A percentile compares a stretch with the other conserved stretches of the same genome.
These are phyloP conservation scores for Entomobrya multifasciata DNA, from an alignment of 2,888 invertebrate species.

Conservation along the genomic window DNA sequence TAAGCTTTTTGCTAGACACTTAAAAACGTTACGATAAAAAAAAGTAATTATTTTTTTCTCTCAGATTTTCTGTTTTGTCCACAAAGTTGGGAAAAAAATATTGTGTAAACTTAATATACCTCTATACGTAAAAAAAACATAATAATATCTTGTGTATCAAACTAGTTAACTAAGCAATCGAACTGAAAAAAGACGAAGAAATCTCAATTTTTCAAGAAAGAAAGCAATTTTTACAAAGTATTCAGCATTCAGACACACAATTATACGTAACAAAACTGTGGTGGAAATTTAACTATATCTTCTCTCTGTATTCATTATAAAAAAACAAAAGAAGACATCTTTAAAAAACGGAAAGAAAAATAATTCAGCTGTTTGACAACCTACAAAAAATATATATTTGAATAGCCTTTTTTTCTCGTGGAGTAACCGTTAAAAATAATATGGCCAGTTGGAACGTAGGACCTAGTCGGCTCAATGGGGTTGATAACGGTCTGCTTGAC, in stretches of 20 bases:
- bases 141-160: too few relatives aligned
- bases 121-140: too few relatives aligned
- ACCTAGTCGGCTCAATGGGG: constrained; percentile 72
- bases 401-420: constrained; percentile 25
- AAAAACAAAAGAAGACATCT: constrained; percentile 4
- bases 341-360: too few relatives aligned
- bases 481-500: constrained; percentile 74
- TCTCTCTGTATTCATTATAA: too few relatives aligned
- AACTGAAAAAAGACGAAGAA: constrained; percentile 45
- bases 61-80: constrained; percentile 3
- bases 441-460: constrained; percentile 76
- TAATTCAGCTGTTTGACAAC: too few relatives aligned
- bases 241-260: constrained; percentile 11
- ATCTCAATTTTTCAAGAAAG: constrained; percentile 30
- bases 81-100: constrained; percentile 2
- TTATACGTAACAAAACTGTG: constrained; percentile 13
- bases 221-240: constrained; percentile 45
- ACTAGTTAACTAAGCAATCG: constrained; percentile 15
- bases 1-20: too few relatives aligned
- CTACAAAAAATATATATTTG: too few relatives aligned
- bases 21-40: too few relatives aligned
- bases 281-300: too few relatives aligned
- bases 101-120: background rate
- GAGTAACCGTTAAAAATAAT: constrained; percentile 36
- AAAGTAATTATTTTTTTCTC: too few relatives aligned